Conservation (phyloP, 35 echinoderm and acorn worm species). For the Heliocidaris erythrogramma region DNA sequence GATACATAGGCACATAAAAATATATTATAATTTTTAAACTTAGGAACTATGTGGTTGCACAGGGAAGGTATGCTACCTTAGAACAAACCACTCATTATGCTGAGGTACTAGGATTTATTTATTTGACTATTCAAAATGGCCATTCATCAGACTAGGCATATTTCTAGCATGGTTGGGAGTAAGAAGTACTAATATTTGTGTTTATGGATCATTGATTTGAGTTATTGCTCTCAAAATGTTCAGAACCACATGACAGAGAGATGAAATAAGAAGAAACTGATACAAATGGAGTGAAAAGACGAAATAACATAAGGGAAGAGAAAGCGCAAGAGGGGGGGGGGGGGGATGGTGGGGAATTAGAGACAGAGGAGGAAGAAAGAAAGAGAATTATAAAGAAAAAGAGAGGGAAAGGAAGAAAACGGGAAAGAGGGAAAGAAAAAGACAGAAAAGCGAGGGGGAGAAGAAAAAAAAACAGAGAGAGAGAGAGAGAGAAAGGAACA, state of each 20-base stretch:
- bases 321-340: constrained; percentile 12
- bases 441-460: background rate
- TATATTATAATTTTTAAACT: too few species aligned
- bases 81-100: background rate
- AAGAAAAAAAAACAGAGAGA: too few species aligned
- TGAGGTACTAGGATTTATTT: background rate
- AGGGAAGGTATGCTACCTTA: background rate
- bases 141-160: background rate
- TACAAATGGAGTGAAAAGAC: background rate
- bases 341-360: background rate
- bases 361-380: background rate
- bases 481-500: background rate
- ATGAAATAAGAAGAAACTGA: background rate
- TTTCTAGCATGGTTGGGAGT: background rate
- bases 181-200: constrained; percentile 10
- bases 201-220: constrained; percentile 12
- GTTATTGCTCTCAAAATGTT: background rate
- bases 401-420: background rate
- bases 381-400: constrained; percentile 3
- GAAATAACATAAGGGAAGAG: background rate
- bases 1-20: too few species aligned
- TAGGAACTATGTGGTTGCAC: background rate
- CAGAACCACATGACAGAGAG: background rate
- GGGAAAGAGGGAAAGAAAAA: background rate
- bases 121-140: background rate